These are phyloP conservation scores for Drosophila diplacantha DNA, from an alignment of 2,888 invertebrate genomes.

Conservation along the genomic window DNA sequence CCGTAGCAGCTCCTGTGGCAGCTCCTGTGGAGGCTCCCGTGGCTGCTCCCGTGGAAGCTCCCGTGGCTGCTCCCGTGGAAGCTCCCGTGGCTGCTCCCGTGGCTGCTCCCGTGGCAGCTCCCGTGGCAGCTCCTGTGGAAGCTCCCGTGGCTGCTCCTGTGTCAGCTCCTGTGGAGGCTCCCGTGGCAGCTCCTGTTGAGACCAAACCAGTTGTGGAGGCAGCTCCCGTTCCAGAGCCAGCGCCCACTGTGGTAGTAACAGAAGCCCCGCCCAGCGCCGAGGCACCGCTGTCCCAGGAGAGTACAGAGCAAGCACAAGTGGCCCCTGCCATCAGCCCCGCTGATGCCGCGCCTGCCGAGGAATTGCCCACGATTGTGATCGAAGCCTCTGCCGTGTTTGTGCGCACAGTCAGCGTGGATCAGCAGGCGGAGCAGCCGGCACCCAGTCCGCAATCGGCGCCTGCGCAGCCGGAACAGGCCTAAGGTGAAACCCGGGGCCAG, in stretches of 20 bases:
- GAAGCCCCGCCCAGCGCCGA: slow-evolving; percentile 13
- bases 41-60: slow-evolving; percentile 7
- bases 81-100: slow-evolving; percentile 10
- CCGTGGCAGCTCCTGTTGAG: slow-evolving; percentile 11
- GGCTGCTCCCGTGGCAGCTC: neutral
- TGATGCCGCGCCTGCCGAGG: slow-evolving; percentile 19
- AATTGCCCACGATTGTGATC: slow-evolving; percentile 65
- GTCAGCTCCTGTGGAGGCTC: slow-evolving; percentile 10
- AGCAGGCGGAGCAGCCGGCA: slow-evolving; percentile 21
- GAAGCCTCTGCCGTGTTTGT: slow-evolving; percentile 67
- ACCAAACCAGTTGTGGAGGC: slow-evolving; percentile 20
- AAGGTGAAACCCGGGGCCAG: neutral
- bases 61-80: slow-evolving; percentile 7
- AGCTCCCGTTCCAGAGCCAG: slow-evolving; percentile 8
- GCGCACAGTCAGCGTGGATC: slow-evolving; percentile 51
- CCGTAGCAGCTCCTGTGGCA: neutral
- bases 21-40: slow-evolving; percentile 9
- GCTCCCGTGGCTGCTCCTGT: slow-evolving; percentile 9
- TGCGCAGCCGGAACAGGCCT: slow-evolving; percentile 4
- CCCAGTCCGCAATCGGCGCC: slow-evolving; percentile 11
- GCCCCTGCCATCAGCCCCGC: slow-evolving; percentile 8
- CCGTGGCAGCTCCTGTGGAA: neutral
- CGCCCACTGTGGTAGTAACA: slow-evolving; percentile 21
- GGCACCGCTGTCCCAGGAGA: slow-evolving; percentile 4
- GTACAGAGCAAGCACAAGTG: slow-evolving; percentile 15